Percentiles rank a stretch among this genome's conserved stretches.
These are phyloP conservation scores for Plagodis dolabraria DNA, from an alignment of 2,888 invertebrate genomes.

Conservation along the genomic window DNA sequence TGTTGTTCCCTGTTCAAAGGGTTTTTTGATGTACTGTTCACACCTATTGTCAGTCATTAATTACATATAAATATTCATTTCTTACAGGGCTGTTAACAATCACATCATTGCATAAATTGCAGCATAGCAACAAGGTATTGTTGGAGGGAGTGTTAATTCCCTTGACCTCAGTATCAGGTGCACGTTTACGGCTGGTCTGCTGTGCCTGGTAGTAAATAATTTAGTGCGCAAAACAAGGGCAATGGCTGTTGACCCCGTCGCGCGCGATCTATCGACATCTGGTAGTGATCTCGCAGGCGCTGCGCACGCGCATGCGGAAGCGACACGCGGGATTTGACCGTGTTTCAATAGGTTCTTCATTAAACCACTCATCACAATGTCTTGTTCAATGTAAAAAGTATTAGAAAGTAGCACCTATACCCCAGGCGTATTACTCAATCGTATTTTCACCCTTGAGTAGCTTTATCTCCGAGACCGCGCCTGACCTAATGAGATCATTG, in stretches of 20 bases:
- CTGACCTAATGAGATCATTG: conserved; percentile 68
- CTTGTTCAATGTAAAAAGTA: conserved; percentile 54
- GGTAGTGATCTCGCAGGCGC: conserved; percentile 79
- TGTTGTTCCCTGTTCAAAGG: conserved; percentile 20
- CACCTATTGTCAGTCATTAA: conserved; percentile 26
- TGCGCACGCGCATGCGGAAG: conserved; percentile 73
- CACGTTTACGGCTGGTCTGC: conserved; percentile 45
- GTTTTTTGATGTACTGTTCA: conserved; percentile 18
- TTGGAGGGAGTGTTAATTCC: conserved; percentile 50
- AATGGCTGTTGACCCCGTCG: conserved; percentile 83
- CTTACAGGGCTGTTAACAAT: conserved; percentile 14
- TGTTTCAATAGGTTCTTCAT: conserved; percentile 74
- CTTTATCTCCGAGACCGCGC: conserved; percentile 50
- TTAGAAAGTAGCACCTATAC: conserved; percentile 62
- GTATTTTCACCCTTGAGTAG: conserved; percentile 49
- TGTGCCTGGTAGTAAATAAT: conserved; percentile 62
- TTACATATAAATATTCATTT: conserved; percentile 23
- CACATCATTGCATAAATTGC: conserved; percentile 20
- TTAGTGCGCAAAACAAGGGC: conserved; percentile 81
- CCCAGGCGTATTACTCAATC: conserved; percentile 45
- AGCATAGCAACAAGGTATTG: conserved; percentile 25
- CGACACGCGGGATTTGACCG: conserved; percentile 72
- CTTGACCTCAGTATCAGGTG: conserved; percentile 61
- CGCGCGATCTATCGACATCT: conserved; percentile 80
- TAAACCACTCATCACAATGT: conserved; percentile 54